Base-by-base conservation (phyloP, 2,797 vertebrate genomes). In the Valencia hispanica region DNA sequence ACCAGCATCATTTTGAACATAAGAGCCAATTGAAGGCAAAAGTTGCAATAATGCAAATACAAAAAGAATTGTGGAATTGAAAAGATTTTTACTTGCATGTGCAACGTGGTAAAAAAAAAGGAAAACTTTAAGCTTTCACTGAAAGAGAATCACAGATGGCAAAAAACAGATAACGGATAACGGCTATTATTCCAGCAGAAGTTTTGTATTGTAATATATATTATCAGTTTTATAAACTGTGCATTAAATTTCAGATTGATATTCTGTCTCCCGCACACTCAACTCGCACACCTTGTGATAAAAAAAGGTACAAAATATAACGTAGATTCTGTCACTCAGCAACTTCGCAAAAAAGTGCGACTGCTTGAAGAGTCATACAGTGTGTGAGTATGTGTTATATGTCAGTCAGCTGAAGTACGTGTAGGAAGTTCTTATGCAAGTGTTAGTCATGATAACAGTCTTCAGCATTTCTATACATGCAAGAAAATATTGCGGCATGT, bases 361-460 rank as follows among this genome's bases (percentile, higher is more conserved):
- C 84, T 80, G 86, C 83, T 83, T 82, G 87, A 88, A 70, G 74
- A 82, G 81, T 74, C 77, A 75, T 65, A 65, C 59, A 80, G 77
- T 73, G 82, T 86, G 80, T n/a, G 25, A n/a, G 41, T 47, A 18
- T 79, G 36, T 50, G 75, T 72, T 75, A 70, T 79, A 68, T 50
- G 57, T 74, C 55, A 65, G 75, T 83, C 77, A 85, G 72, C 75
- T 51, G 63, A 25, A 84, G 73, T 82, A 74, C 83, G 88, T 89
- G 88, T 87, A 81, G 83, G 85, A 82, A 75, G 85, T 76, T 89
- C 61, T 93, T 89, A 89, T 90, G 84, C 83, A 87, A 89, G 86
- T 36, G 41, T 91, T 91, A 89, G 91, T 91, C 89, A 93, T 88
- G 83, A 61, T 79, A 36, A 70, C 84, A 81, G 72, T 80, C 68